Evolutionary conservation across 2,113 vertebrate species (phyloP).

Genomic region (Dromas ardeola): DNA sequence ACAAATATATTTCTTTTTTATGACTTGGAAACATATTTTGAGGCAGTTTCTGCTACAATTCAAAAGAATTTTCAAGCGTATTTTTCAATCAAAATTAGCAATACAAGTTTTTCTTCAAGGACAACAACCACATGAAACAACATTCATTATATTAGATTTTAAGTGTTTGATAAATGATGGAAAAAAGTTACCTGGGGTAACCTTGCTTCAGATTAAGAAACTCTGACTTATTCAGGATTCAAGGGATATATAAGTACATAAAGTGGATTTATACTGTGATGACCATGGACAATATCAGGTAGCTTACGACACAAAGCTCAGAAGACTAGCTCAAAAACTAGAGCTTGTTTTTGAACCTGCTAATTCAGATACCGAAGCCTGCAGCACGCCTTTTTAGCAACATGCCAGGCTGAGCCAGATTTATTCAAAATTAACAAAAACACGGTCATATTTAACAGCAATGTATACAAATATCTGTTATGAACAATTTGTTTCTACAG

Average conservation of each 20-base stretch:
- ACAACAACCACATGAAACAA: neutral
- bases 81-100: neutral
- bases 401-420: neutral
- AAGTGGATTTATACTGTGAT: neutral
- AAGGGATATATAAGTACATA: neutral
- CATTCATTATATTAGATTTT: neutral
- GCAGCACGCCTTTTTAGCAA: neutral
- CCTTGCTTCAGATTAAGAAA: neutral
- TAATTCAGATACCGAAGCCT: neutral
- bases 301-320: neutral
- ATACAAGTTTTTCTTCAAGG: neutral
- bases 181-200: neutral
- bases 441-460: neutral
- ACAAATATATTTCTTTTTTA: neutral
- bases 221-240: neutral
- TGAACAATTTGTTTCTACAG: neutral
- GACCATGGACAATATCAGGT: neutral
- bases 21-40: conserved; percentile 32
- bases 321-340: neutral
- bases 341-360: neutral
- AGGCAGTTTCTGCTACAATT: conserved; percentile 1
- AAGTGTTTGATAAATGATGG: neutral
- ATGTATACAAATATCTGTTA: neutral
- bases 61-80: neutral
- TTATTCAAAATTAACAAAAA: neutral